phyloP scores from a whole-genome alignment of 2,797 vertebrate genomes.

The Mormyrus proboscirostris region DNA sequence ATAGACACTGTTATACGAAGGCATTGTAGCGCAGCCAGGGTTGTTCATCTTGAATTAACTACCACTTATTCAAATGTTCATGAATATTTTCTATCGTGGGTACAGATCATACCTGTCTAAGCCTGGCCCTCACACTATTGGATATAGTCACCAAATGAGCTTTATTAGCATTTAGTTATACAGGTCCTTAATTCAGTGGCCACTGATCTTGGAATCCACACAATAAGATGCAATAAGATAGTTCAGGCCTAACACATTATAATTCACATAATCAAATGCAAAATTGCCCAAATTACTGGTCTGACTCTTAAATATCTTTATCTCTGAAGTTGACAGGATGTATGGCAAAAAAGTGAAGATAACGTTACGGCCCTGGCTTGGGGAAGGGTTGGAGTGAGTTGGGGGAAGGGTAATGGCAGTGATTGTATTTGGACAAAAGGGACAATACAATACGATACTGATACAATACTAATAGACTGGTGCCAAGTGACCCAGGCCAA shows the following conservation, averaged over 20 bases:
- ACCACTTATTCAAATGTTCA: not conserved
- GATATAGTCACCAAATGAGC: not conserved
- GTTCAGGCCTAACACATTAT: not conserved
- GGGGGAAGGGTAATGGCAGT: not conserved
- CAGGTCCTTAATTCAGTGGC: not conserved
- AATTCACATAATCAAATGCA: not conserved
- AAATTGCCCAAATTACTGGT: not conserved
- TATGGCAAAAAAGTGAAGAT: not conserved
- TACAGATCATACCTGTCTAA: not conserved
- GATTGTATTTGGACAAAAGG: not conserved
- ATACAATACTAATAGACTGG: not conserved
- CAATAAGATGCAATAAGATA: not conserved
- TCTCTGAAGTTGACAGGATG: not conserved
- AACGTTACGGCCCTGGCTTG: not conserved
- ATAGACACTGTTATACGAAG: not conserved
- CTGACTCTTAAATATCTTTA: not conserved
- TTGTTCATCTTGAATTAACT: not conserved
- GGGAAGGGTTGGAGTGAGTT: not conserved
- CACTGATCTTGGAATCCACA: not conserved
- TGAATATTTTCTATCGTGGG: not conserved
- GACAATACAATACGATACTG: not conserved
- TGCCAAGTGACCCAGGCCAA: not conserved
- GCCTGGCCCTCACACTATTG: not conserved
- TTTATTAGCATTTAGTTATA: not conserved
- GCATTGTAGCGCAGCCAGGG: not conserved